These are phyloP conservation scores for Rhyzopertha dominica DNA, from an alignment of 1,140 invertebrate genomes.

Conservation along the genomic window DNA sequence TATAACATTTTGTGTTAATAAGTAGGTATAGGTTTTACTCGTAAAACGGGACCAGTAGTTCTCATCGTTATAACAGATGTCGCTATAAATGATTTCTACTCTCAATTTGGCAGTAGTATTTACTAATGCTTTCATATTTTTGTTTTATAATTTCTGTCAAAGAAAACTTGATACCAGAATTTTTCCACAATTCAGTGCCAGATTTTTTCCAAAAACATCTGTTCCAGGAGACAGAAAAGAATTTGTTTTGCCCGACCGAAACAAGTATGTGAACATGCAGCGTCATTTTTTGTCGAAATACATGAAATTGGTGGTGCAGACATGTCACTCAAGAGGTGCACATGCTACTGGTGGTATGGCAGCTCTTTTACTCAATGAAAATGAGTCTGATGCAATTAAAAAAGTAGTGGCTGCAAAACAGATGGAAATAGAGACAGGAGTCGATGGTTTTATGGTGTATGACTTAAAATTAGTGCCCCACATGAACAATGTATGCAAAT, in stretches of 20 bases:
- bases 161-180: too few species aligned
- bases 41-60: too few species aligned
- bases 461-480: conserved; percentile 56
- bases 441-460: conserved; percentile 69
- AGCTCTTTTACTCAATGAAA: conserved; percentile 49
- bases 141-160: too few species aligned
- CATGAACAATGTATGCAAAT: conserved; percentile 52
- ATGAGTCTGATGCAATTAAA: conserved; percentile 41
- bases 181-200: too few species aligned
- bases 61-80: too few species aligned
- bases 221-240: conserved; percentile 50
- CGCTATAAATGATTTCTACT: too few species aligned
- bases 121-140: too few species aligned
- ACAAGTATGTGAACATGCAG: conserved; percentile 63
- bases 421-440: conserved; percentile 56
- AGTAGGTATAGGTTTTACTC: too few species aligned
- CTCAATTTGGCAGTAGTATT: too few species aligned
- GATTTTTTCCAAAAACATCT: too few species aligned
- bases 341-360: conserved; percentile 69
- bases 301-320: conserved; percentile 56
- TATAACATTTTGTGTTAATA: too few species aligned
- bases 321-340: conserved; percentile 58
- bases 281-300: conserved; percentile 60
- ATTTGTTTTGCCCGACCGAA: conserved; percentile 64
- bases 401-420: conserved; percentile 51